These are phyloP conservation scores for Ameiurus melas DNA, from an alignment of 2,113 vertebrate genomes.

Conservation along the genomic window DNA sequence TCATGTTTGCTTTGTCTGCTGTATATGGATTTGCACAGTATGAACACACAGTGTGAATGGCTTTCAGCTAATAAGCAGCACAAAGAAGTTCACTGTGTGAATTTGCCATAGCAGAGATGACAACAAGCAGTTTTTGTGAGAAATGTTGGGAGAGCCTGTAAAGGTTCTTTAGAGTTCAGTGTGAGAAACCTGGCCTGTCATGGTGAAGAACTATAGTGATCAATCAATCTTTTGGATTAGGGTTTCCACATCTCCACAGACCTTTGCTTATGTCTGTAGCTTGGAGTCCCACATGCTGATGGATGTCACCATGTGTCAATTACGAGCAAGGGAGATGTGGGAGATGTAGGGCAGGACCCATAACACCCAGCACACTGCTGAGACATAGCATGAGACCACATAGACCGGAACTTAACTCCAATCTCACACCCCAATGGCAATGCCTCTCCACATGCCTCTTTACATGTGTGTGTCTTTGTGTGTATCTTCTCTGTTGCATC, in stretches of 20 bases:
- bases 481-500: constrained; percentile 31
- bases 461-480: constrained; percentile 5
- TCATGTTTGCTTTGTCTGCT: neutral
- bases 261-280: neutral
- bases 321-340: neutral
- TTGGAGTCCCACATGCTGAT: neutral
- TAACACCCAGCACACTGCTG: constrained; percentile 43
- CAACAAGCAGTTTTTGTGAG: constrained; percentile 27
- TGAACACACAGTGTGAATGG: neutral
- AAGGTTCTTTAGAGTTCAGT: neutral
- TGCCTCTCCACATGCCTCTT: neutral
- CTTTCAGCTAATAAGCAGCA: neutral
- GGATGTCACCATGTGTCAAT: neutral
- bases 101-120: neutral
- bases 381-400: constrained; percentile 38
- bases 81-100: constrained; percentile 16
- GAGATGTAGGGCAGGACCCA: neutral
- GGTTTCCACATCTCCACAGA: neutral
- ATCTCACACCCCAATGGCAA: constrained; percentile 27
- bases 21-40: neutral
- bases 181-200: constrained; percentile 2
- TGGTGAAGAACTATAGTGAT: neutral
- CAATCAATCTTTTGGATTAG: constrained; percentile 6
- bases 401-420: constrained; percentile 7
- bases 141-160: constrained; percentile 25